These are phyloP conservation scores for Gymnarchus niloticus DNA, from an alignment of 2,113 vertebrate species.

Conservation along the genomic window DNA sequence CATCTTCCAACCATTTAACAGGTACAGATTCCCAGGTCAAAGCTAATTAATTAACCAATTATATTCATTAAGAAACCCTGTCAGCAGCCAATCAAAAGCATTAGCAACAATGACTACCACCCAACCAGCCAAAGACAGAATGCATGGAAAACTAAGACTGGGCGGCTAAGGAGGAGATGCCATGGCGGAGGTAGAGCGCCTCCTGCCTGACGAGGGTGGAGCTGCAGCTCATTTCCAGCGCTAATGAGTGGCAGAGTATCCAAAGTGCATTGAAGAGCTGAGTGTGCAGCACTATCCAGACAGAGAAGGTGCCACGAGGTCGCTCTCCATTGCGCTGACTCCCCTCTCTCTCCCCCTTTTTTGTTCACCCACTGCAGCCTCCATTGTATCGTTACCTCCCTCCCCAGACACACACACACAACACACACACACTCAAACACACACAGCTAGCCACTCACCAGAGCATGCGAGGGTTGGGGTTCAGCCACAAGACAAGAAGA, in stretches of 20 bases:
- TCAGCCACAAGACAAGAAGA: constrained; percentile 23
- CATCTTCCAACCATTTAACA: background rate
- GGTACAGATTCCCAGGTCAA: background rate
- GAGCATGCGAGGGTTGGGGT: background rate
- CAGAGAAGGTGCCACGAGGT: background rate
- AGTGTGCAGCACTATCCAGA: background rate
- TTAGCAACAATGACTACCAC: background rate
- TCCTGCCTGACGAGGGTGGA: background rate
- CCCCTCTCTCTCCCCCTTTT: background rate
- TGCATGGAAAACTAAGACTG: background rate
- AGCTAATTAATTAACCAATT: background rate
- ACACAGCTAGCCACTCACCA: background rate
- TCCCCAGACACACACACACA: no score
- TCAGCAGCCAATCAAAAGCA: background rate
- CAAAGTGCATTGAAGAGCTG: background rate
- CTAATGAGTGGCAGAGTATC: background rate
- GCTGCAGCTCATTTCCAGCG: background rate
- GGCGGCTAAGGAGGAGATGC: background rate
- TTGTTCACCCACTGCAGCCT: background rate
- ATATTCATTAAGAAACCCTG: background rate
- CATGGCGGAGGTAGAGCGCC: constrained; percentile 14
- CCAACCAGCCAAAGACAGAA: background rate
- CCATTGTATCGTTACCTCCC: background rate
- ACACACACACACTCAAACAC: no score
- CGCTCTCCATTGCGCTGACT: background rate